Conservation (phyloP, 2,888 invertebrate genomes). For the Dicyrtomina minuta region DNA sequence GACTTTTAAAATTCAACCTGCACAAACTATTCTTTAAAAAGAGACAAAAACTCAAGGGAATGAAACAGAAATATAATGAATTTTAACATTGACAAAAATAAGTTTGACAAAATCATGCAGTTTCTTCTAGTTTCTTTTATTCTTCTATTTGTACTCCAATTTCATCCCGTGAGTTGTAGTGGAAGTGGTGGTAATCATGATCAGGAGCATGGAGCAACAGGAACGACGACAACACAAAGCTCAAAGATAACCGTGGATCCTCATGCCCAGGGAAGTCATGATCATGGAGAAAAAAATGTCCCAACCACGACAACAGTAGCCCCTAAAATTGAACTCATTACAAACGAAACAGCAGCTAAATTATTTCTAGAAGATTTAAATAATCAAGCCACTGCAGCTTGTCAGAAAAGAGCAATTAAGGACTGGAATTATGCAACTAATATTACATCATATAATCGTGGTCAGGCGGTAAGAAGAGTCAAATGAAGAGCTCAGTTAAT, state of each 20-base stretch:
- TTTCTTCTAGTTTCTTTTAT: not conserved
- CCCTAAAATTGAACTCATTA: not conserved
- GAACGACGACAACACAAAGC: too few relatives aligned
- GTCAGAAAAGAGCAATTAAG: slow-evolving; percentile 38
- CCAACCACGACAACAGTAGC: not conserved
- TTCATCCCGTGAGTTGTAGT: not conserved
- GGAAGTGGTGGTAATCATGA: slow-evolving; percentile 7
- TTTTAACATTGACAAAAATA: not conserved
- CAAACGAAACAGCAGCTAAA: slow-evolving; percentile 44
- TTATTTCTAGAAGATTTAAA: slow-evolving; percentile 43
- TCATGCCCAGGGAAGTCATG: not conserved
- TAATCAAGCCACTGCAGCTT: slow-evolving; percentile 35
- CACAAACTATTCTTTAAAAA: too few relatives aligned
- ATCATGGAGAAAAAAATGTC: too few relatives aligned
- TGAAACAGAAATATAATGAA: too few relatives aligned
- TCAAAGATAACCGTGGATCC: not conserved
- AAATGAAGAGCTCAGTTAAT: too few relatives aligned
- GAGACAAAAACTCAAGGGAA: too few relatives aligned
- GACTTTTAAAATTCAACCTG: too few relatives aligned
- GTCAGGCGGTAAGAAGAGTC: slow-evolving; percentile 35
- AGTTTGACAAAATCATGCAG: not conserved
- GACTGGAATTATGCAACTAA: slow-evolving; percentile 45
- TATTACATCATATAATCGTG: slow-evolving; percentile 40
- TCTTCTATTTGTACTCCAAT: not conserved
- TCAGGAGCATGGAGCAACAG: not conserved